phyloP scores from a whole-genome alignment of 2,113 vertebrate genomes.

The Cinclus mexicanus region DNA sequence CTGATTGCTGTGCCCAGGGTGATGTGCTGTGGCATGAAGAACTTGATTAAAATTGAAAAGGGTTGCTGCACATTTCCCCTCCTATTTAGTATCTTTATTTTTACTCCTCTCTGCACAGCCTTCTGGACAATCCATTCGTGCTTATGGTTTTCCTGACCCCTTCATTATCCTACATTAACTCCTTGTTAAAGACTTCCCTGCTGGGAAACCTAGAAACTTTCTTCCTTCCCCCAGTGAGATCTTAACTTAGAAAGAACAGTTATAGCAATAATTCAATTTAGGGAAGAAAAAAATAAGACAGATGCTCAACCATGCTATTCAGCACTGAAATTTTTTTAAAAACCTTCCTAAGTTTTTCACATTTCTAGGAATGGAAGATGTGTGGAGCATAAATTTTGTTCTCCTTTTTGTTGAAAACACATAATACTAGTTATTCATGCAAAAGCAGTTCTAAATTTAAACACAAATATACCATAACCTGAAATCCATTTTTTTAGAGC shows the following conservation, averaged over 20 bases:
- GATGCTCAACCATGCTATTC: not conserved
- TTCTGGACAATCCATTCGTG: not conserved
- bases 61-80: not conserved
- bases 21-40: not conserved
- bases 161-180: conserved; percentile 29
- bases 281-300: conserved; percentile 16
- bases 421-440: not conserved
- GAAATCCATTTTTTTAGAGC: not conserved
- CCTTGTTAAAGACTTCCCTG: conserved; percentile 35
- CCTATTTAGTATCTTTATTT: not conserved
- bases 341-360: not conserved
- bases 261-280: conserved; percentile 35
- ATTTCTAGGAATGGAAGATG: not conserved
- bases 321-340: not conserved
- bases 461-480: not conserved
- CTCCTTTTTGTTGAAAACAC: not conserved
- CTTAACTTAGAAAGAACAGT: conserved; percentile 54
- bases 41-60: not conserved
- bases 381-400: not conserved
- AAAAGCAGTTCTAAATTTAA: conserved; percentile 10
- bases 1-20: not conserved
- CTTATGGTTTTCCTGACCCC: not conserved
- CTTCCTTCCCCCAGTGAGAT: conserved; percentile 16
- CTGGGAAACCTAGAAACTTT: conserved; percentile 49
- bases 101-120: not conserved